Evolutionary conservation across 2,888 invertebrate genomes (phyloP).

Genomic region (Tinea pellionella): DNA sequence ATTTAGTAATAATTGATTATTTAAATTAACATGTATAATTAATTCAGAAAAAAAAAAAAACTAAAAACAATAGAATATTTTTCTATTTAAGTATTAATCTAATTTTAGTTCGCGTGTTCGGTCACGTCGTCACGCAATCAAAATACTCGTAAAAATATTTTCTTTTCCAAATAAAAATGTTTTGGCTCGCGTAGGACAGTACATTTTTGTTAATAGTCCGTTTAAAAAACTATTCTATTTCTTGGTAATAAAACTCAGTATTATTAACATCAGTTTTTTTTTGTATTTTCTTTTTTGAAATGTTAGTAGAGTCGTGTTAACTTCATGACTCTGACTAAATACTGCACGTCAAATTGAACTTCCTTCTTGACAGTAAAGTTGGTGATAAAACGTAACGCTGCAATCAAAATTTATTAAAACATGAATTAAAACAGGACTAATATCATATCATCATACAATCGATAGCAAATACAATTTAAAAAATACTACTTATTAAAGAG

Average conservation of each 20-base stretch:
- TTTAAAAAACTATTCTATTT: conserved; percentile 1
- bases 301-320: neutral
- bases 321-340: conserved; percentile 20
- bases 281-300: neutral
- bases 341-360: conserved; percentile 23
- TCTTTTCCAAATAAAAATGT: conserved; percentile 26
- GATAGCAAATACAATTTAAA: too few species aligned
- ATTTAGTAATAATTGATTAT: neutral
- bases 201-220: neutral
- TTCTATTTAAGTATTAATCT: conserved; percentile 13
- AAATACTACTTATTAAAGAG: too few species aligned
- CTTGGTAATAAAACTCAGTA: neutral
- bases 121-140: conserved; percentile 41
- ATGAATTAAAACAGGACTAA: neutral
- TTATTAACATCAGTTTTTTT: neutral
- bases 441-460: too few species aligned
- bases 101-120: conserved; percentile 17
- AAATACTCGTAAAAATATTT: conserved; percentile 17
- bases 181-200: conserved; percentile 19
- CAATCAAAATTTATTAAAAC: neutral
- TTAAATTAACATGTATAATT: neutral
- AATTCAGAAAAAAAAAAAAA: neutral
- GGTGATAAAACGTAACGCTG: neutral
- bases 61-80: conserved; percentile 21
- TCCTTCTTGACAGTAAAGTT: neutral